Base-by-base conservation (phyloP, 2,888 invertebrate genomes). In the Cryptocephalus primarius region DNA sequence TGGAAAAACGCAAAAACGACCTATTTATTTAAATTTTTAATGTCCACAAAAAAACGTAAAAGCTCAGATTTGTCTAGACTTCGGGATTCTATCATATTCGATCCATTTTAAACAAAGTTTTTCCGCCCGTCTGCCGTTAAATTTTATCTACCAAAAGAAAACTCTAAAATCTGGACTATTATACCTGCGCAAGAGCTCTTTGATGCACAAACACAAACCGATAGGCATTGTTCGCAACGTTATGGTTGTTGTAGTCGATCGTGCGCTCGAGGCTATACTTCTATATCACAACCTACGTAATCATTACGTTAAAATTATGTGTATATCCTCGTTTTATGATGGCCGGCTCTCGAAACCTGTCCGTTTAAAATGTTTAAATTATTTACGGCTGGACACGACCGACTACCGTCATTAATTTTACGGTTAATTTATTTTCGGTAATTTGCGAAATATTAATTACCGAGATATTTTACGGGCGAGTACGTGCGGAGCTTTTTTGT, bases 171-270 rank as follows among this genome's bases (percentile, higher is more conserved):
- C n/a, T n/a, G n/a, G n/a, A n/a, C n/a, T n/a, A 64, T 65, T 65
- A 64, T 62, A 57, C 62, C 61, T 62, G 64, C 63, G 64, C 62
- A 59, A 58, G 60, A 48, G 60, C 63, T 62, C 64, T 65, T 63
- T 65, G 63, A 63, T 61, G 62, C 59, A 55, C 55, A 36, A 2
- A 36, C 12, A 36, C 58, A 59, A 22, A 60, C 60, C 59, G 63
- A 63, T 63, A 61, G 60, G 56, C 55, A 60, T 63, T 62, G 62
- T 60, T 59, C 63, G 63, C 64, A 63, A 65, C 63, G 59, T 59
- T 58, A 60, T 54, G 56, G 60, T 63, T 59, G 60, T 60, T 61
- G 22, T 22, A 22, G 22, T 22, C 22, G 22, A 6, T 22, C 22
- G 22, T 22, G 56, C 57, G 56, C 58, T 55, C 53, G 58, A 58